Conservation (phyloP, 2,113 vertebrate species). For the Raja brachyura region DNA sequence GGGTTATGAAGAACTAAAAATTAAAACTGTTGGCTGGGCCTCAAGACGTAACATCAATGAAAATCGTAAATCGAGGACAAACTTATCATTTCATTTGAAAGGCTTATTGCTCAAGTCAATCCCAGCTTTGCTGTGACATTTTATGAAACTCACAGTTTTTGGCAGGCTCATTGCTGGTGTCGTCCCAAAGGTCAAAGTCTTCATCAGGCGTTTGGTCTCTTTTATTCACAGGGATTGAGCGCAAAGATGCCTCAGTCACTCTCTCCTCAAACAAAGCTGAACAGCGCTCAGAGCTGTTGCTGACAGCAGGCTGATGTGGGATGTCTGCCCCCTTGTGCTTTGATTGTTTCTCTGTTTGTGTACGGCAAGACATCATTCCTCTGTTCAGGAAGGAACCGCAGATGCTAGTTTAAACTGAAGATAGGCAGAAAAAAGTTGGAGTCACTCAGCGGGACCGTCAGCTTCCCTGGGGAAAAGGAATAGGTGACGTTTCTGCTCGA, state of each 20-base stretch:
- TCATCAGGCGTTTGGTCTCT: background rate
- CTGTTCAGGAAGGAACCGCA: no score
- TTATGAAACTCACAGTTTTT: background rate
- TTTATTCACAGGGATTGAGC: background rate
- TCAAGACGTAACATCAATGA: background rate
- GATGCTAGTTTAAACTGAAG: no score
- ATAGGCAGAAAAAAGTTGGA: no score
- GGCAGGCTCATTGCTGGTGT: background rate
- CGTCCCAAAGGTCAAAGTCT: background rate
- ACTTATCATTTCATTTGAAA: background rate
- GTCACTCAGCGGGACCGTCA: no score
- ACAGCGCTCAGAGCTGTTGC: background rate
- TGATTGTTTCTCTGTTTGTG: background rate
- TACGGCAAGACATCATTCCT: background rate
- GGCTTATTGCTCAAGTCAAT: background rate
- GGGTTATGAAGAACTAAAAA: background rate
- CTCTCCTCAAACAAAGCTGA: background rate
- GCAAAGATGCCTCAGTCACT: background rate
- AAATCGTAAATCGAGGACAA: background rate
- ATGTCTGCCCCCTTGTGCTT: conserved; percentile 37
- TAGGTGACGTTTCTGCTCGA: no score
- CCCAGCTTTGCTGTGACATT: background rate
- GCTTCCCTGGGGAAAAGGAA: no score
- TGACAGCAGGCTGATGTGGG: conserved; percentile 21
- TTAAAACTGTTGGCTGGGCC: background rate